phyloP scores from a whole-genome alignment of 2,888 invertebrate species.

The Liodrosophila aerea region DNA sequence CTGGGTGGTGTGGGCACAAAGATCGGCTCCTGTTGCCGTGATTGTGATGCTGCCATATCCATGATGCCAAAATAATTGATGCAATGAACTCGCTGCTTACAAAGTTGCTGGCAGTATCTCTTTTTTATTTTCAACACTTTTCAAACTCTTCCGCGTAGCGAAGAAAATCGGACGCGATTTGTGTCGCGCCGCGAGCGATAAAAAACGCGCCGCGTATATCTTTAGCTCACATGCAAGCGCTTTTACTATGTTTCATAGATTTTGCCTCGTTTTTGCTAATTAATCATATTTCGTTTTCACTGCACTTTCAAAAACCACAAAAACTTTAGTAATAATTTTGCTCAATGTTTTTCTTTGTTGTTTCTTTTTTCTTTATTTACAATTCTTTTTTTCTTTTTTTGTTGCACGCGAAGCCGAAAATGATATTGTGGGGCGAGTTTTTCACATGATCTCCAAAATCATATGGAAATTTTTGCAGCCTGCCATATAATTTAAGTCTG shows the following conservation, averaged over 20 bases:
- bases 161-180: slow-evolving; percentile 50
- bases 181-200: slow-evolving; percentile 54
- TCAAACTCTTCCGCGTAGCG: slow-evolving; percentile 29
- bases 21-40: slow-evolving; percentile 60
- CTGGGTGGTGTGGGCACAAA: slow-evolving; percentile 60
- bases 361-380: slow-evolving; percentile 50
- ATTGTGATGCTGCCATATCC: slow-evolving; percentile 47
- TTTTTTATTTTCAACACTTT: slow-evolving; percentile 12
- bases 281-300: slow-evolving; percentile 77
- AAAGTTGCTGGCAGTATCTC: slow-evolving; percentile 14
- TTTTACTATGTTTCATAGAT: slow-evolving; percentile 14
- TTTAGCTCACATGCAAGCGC: slow-evolving; percentile 59
- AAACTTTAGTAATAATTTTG: slow-evolving; percentile 63
- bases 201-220: slow-evolving; percentile 55
- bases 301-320: slow-evolving; percentile 70
- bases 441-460: slow-evolving; percentile 74
- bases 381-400: slow-evolving; percentile 41
- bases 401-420: slow-evolving; percentile 55
- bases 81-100: slow-evolving; percentile 56
- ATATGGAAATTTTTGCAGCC: slow-evolving; percentile 65
- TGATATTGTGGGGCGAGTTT: slow-evolving; percentile 43
- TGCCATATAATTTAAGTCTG: slow-evolving; percentile 36
- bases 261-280: slow-evolving; percentile 63
- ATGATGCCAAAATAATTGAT: slow-evolving; percentile 47
- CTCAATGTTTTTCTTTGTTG: slow-evolving; percentile 51